Base-by-base conservation (phyloP, 2,113 vertebrate genomes). In the Telmatochromis bifrenatus region DNA sequence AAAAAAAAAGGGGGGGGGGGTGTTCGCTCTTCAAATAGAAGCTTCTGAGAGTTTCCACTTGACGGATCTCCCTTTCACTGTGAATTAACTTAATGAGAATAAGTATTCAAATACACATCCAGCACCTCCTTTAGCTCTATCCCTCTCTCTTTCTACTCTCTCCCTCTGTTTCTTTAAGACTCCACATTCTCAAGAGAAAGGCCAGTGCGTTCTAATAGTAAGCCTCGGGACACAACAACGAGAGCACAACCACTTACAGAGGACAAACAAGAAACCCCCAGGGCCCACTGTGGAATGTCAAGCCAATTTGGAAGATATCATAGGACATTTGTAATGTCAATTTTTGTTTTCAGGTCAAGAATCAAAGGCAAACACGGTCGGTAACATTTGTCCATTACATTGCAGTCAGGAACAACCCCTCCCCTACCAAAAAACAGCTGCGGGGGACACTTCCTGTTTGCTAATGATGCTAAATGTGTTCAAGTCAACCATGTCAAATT, bases 401-500 rank as follows among this genome's bases (percentile, higher is more conserved):
- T 89, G 87, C 17, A 19, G 85, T 75, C 86, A 88, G 88, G 82
- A 93, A 89, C 86, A 73, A 81, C 87, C 86, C 85, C 77, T 58
- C 88, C 89, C 88, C 90, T 42, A 33, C 89, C 85, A 53, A 81
- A 92, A 96, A 96, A 97, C 96, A 97, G 95, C 96, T 96, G 96
- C 96, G 95, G 95, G 95, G 96, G 94, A 95, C 95, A 96, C 95
- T 96, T 96, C 96, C 96, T 96, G 96, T 96, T 96, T 95, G 95
- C 94, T 96, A 97, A 97, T 97, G 96, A 96, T 96, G 93, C 95
- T 96, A 97, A 97, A 96, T 96, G 95, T 95, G 94, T 93, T 96
- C 94, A 96, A 96, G 95, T 96, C 96, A 96, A 95, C 94, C 95
- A 96, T 97, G 95, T 96, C 94, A 94, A 94, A 95, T 93, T 94